These are phyloP conservation scores for Molorchus minor DNA, from an alignment of 2,888 invertebrate species.

Conservation along the genomic window DNA sequence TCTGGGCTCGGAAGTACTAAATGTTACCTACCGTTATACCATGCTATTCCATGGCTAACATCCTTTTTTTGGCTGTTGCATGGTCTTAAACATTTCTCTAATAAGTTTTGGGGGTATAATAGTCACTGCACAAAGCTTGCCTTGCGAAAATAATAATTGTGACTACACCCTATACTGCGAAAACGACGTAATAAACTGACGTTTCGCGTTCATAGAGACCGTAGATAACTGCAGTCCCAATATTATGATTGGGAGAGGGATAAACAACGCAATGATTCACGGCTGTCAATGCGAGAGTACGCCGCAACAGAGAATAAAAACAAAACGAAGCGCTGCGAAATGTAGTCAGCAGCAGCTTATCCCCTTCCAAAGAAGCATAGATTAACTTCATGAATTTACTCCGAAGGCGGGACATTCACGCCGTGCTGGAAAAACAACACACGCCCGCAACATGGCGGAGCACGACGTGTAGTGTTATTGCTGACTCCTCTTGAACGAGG, in stretches of 20 bases:
- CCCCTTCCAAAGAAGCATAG: conserved; percentile 29
- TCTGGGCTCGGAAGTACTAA: too few relatives aligned
- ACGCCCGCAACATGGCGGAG: conserved; percentile 59
- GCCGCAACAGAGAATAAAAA: conserved; percentile 24
- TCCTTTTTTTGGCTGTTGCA: too few relatives aligned
- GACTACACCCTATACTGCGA: too few relatives aligned
- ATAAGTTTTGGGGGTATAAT: too few relatives aligned
- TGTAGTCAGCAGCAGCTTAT: conserved; percentile 25
- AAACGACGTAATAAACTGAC: too few relatives aligned
- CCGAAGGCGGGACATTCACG: conserved; percentile 52
- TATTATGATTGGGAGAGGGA: conserved; percentile 22
- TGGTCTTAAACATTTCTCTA: too few relatives aligned
- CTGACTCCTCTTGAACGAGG: conserved; percentile 34
- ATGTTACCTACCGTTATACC: too few relatives aligned
- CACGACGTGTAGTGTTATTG: conserved; percentile 18
- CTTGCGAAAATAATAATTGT: too few relatives aligned
- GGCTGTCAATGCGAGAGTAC: conserved; percentile 23
- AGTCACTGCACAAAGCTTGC: too few relatives aligned
- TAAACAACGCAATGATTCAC: conserved; percentile 21
- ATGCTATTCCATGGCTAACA: too few relatives aligned
- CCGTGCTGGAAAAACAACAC: conserved; percentile 54
- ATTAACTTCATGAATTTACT: conserved; percentile 54
- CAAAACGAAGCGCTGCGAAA: conserved; percentile 31
- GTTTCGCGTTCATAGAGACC: too few relatives aligned
- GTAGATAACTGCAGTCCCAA: too few relatives aligned